Evolutionary conservation across 2,888 invertebrate species (phyloP).

Genomic region (Clepsis dumicolana): DNA sequence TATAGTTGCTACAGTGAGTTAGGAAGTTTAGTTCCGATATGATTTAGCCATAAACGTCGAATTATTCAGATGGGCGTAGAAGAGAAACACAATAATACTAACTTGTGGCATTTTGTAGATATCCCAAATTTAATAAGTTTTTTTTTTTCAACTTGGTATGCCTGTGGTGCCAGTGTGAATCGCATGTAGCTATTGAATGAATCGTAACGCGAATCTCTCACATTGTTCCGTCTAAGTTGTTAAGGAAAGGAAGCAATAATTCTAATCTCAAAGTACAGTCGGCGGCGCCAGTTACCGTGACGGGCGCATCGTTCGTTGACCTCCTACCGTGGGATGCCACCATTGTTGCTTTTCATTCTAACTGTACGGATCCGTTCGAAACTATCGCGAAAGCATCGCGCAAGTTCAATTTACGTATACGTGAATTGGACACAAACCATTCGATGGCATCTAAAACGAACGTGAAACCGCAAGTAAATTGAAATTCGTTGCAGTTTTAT

Average conservation of each 20-base stretch:
- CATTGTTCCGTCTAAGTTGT: slow-evolving; percentile 36
- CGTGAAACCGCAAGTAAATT: slow-evolving; percentile 61
- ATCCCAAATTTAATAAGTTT: slow-evolving; percentile 8
- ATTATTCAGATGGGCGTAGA: background rate
- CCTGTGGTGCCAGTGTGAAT: slow-evolving; percentile 23
- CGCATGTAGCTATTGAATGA: slow-evolving; percentile 37
- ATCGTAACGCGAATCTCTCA: slow-evolving; percentile 39
- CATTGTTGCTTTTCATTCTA: slow-evolving; percentile 74
- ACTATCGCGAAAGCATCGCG: slow-evolving; percentile 56
- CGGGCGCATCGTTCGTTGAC: slow-evolving; percentile 73
- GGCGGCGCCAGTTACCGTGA: slow-evolving; percentile 66
- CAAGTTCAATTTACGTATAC: slow-evolving; percentile 57
- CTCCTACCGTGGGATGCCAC: slow-evolving; percentile 74
- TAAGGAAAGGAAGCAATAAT: slow-evolving; percentile 54
- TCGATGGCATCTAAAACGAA: slow-evolving; percentile 49
- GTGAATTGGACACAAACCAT: slow-evolving; percentile 48
- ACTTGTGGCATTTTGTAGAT: slow-evolving; percentile 11
- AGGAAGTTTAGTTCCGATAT: no score
- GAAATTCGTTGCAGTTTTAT: slow-evolving; percentile 50
- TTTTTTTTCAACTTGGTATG: slow-evolving; percentile 7
- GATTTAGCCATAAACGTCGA: no score
- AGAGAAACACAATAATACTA: background rate
- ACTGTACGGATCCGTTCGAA: slow-evolving; percentile 71
- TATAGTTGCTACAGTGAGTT: no score
- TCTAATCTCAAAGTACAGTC: slow-evolving; percentile 61